A percentile compares a stretch with the other conserved stretches of the same genome.
Evolutionary conservation across 2,113 vertebrate species (phyloP).

Genomic region (Hyla sarda): DNA sequence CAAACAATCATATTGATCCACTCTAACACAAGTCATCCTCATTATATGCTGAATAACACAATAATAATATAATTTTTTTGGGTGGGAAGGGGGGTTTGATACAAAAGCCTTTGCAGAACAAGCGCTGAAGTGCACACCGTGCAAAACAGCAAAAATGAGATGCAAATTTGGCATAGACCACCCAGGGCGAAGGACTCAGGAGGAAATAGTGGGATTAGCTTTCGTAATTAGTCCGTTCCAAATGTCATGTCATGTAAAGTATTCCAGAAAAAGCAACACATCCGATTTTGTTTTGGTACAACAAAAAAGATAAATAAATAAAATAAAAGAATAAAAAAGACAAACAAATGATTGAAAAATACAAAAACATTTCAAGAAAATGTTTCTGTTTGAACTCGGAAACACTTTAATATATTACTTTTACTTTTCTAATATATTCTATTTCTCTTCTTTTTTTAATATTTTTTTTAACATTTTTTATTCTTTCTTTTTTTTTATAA

Average conservation of each 20-base stretch:
- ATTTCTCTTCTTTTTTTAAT: constrained; percentile 20
- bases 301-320: not conserved
- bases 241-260: constrained; percentile 12
- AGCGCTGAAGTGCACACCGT: not conserved
- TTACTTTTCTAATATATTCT: constrained; percentile 22
- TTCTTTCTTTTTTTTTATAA: constrained; percentile 36
- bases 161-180: constrained; percentile 19
- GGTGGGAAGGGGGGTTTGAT: not conserved
- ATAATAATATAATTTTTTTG: not conserved
- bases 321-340: not conserved
- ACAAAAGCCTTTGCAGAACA: not conserved
- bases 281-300: not conserved
- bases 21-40: not conserved
- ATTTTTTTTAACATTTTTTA: constrained; percentile 35
- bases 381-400: not conserved
- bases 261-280: constrained; percentile 10
- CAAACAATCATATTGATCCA: not conserved
- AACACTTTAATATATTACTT: not conserved
- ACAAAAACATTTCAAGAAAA: not conserved
- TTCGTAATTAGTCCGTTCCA: constrained; percentile 7
- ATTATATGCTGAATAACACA: not conserved
- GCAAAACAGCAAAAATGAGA: constrained; percentile 1
- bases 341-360: constrained; percentile 2
- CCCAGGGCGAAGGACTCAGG: constrained; percentile 2
- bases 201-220: constrained; percentile 1